These are phyloP conservation scores for Malurus elegans DNA, from an alignment of 2,113 vertebrate genomes.

Conservation along the genomic window DNA sequence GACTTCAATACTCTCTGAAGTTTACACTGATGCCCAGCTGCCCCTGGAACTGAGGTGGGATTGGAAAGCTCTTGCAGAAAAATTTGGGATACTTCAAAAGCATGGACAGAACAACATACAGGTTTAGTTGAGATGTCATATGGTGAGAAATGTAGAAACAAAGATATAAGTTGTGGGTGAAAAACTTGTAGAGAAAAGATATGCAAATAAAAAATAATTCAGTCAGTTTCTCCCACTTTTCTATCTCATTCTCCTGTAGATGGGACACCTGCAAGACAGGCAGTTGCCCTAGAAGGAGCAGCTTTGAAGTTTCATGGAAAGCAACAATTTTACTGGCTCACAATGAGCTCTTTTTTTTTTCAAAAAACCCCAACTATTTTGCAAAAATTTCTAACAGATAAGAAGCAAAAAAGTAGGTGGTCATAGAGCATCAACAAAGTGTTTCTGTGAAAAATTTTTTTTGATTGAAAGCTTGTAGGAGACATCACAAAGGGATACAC, in stretches of 20 bases:
- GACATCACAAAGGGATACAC: not conserved
- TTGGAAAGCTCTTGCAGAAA: not conserved
- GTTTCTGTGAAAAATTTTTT: not conserved
- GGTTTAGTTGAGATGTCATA: not conserved
- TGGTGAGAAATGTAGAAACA: not conserved
- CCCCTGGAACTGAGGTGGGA: not conserved
- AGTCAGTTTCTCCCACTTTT: not conserved
- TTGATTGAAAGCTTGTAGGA: not conserved
- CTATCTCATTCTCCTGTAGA: not conserved
- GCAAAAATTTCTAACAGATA: not conserved
- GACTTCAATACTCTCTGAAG: not conserved
- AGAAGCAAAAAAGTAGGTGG: not conserved
- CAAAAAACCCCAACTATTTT: fast-evolving
- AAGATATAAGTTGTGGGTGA: not conserved
- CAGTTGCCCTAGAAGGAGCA: not conserved
- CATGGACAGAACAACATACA: not conserved
- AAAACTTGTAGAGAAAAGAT: not conserved
- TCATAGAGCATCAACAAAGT: not conserved
- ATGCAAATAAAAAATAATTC: not conserved
- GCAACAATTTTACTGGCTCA: not conserved
- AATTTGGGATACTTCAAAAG: not conserved
- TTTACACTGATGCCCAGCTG: not conserved
- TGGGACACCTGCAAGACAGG: not conserved
- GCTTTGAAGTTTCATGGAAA: not conserved
- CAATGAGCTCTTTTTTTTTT: not conserved